These are phyloP conservation scores for Ophion costatus DNA, from an alignment of 2,888 invertebrate genomes.

Conservation along the genomic window DNA sequence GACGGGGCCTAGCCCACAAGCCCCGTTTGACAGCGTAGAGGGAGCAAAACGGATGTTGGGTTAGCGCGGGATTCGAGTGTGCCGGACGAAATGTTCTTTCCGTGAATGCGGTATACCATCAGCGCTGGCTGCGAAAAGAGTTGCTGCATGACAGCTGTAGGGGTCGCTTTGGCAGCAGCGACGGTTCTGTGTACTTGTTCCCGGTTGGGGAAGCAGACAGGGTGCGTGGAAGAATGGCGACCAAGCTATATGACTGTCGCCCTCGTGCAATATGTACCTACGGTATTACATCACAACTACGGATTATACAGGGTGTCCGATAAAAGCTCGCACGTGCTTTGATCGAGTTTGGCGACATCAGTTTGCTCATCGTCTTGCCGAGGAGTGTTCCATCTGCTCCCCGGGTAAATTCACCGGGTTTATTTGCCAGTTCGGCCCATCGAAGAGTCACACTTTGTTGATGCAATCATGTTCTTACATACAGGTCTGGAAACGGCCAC, in stretches of 20 bases:
- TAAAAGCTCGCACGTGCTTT: neutral
- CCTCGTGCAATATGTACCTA: slow-evolving; percentile 47
- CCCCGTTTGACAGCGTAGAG: neutral
- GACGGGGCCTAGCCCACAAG: too few relatives aligned
- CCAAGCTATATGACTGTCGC: slow-evolving; percentile 38
- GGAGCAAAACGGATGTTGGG: slow-evolving; percentile 2
- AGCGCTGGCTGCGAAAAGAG: neutral
- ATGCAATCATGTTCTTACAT: too few relatives aligned
- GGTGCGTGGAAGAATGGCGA: slow-evolving; percentile 49
- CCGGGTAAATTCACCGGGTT: too few relatives aligned
- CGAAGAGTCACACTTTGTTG: too few relatives aligned
- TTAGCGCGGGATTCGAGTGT: too few relatives aligned
- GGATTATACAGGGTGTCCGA: slow-evolving; percentile 30
- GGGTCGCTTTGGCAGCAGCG: slow-evolving; percentile 48
- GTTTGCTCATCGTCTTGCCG: neutral
- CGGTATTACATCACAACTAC: slow-evolving; percentile 47
- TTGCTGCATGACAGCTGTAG: slow-evolving; percentile 53
- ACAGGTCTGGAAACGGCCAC: too few relatives aligned
- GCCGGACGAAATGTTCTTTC: too few relatives aligned
- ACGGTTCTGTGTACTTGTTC: slow-evolving; percentile 33
- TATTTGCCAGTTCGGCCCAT: too few relatives aligned
- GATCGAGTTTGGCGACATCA: too few relatives aligned
- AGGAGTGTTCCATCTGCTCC: neutral
- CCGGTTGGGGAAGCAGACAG: slow-evolving; percentile 57
- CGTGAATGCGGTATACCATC: neutral